A percentile compares a stretch with the other conserved stretches of the same genome.
phyloP scores from a whole-genome alignment of 2,888 invertebrate species.

The Lottia scabra region DNA sequence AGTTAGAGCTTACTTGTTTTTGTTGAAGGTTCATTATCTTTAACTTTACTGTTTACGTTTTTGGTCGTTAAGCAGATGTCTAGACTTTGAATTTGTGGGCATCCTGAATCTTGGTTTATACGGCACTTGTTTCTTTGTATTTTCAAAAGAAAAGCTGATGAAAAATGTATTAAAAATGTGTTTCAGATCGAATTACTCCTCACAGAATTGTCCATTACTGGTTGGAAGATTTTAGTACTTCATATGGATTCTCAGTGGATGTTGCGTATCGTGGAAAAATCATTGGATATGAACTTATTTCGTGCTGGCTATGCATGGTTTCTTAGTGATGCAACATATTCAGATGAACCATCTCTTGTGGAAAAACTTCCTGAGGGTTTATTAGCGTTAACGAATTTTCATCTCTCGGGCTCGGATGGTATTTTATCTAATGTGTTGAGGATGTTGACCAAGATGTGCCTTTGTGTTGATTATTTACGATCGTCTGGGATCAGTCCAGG shows the following conservation, averaged over 20 bases:
- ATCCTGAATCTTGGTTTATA: no score
- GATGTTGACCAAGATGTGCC: constrained; percentile 24
- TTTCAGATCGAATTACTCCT: constrained; percentile 19
- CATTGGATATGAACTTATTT: constrained; percentile 42
- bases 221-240: constrained; percentile 45
- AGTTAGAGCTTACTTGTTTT: no score
- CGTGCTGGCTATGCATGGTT: constrained; percentile 62
- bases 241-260: constrained; percentile 42
- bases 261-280: constrained; percentile 39
- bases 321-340: constrained; percentile 43
- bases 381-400: constrained; percentile 41
- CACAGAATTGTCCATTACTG: constrained; percentile 29
- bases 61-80: no score
- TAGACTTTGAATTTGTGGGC: no score
- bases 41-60: no score
- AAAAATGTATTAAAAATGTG: not conserved
- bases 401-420: constrained; percentile 24
- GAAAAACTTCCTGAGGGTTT: constrained; percentile 36
- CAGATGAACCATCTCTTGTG: constrained; percentile 18
- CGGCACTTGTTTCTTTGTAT: not conserved
- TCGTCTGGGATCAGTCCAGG: not conserved
- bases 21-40: no score
- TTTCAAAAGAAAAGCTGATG: no score
- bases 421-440: constrained; percentile 19
- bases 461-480: constrained; percentile 17